phyloP scores from a whole-genome alignment of 2,113 vertebrate genomes.

The Periophthalmus modestus region DNA sequence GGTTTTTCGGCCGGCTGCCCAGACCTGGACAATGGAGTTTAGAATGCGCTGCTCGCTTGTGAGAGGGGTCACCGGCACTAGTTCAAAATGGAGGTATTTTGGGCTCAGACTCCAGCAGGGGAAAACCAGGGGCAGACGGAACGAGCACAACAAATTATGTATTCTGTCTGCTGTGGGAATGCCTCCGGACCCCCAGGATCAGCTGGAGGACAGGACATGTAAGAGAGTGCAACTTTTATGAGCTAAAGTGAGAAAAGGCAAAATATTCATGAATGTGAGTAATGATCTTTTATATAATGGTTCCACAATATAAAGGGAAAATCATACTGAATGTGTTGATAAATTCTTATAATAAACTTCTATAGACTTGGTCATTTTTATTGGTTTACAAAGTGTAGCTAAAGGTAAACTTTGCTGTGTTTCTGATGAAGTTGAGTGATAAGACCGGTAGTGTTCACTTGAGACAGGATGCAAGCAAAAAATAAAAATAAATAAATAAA shows the following conservation, averaged over 20 bases:
- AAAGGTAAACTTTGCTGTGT: neutral
- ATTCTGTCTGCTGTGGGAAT: conserved; percentile 3
- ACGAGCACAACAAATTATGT: neutral
- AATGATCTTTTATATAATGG: neutral
- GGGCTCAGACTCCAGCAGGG: conserved; percentile 1
- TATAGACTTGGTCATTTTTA: neutral
- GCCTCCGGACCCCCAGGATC: conserved; percentile 3
- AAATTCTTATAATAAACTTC: neutral
- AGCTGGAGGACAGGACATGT: conserved; percentile 7
- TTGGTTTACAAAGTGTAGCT: neutral
- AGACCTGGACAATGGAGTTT: neutral
- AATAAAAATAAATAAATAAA: no score
- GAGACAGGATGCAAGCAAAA: neutral
- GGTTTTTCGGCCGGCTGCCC: neutral
- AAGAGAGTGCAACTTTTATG: conserved; percentile 3
- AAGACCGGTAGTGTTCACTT: neutral
- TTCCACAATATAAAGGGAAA: neutral
- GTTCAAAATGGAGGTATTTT: conserved; percentile 10
- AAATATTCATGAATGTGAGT: neutral
- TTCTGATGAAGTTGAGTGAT: neutral
- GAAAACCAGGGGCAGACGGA: conserved; percentile 1
- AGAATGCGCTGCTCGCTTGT: neutral
- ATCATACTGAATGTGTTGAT: neutral
- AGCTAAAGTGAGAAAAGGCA: neutral
- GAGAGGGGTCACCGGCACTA: neutral